Evolutionary conservation across 2,113 vertebrate species (phyloP).

Genomic region (Scophthalmus maximus): DNA sequence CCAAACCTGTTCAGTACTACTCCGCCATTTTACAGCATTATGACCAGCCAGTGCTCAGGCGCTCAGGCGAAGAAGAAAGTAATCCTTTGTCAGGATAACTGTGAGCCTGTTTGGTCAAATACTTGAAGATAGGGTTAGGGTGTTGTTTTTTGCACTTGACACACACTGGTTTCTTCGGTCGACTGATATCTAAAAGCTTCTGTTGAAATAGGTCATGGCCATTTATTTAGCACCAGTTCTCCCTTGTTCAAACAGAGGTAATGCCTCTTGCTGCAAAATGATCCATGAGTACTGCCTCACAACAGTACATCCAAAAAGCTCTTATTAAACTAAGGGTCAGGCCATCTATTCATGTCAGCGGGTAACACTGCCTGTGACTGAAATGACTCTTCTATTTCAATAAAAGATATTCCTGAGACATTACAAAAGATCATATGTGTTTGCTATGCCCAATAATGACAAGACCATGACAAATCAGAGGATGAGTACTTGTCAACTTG

Average conservation of each 20-base stretch:
- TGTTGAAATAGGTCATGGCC: slow-evolving; percentile 1
- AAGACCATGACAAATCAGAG: slow-evolving; percentile 50
- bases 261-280: slow-evolving; percentile 35
- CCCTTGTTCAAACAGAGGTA: slow-evolving; percentile 13
- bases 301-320: slow-evolving; percentile 34
- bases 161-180: slow-evolving; percentile 1
- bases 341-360: slow-evolving; percentile 35
- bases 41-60: not conserved
- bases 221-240: slow-evolving; percentile 36
- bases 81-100: not conserved
- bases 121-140: not conserved
- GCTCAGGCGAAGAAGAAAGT: slow-evolving; percentile 31
- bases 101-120: not conserved
- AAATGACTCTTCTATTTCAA: slow-evolving; percentile 14
- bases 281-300: slow-evolving; percentile 28
- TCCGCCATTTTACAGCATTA: slow-evolving; percentile 58
- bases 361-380: slow-evolving; percentile 19
- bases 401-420: slow-evolving; percentile 1
- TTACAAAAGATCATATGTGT: slow-evolving; percentile 14
- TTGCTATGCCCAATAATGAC: slow-evolving; percentile 24
- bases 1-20: slow-evolving; percentile 30
- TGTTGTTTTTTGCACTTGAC: slow-evolving; percentile 2
- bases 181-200: slow-evolving; percentile 23
- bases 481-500: slow-evolving; percentile 56
- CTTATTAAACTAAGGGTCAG: slow-evolving; percentile 47